Percentiles rank a stretch among this genome's conserved stretches.
Evolutionary conservation across 2,888 invertebrate genomes (phyloP).

Genomic region (Gymnoscelis rufifasciata): DNA sequence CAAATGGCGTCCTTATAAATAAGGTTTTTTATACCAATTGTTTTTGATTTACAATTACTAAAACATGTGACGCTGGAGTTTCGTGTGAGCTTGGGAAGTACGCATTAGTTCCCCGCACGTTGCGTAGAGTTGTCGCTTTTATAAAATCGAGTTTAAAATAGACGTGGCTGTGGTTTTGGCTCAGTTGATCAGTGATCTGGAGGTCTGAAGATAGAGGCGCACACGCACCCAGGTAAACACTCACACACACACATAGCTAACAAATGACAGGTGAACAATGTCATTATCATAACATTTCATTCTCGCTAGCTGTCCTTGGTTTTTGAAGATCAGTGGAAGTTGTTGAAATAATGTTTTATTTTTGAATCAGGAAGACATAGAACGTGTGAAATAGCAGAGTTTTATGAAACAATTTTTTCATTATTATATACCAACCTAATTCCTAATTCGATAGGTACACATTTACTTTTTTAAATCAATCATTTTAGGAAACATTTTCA

Average conservation of each 20-base stretch:
- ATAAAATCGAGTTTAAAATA: slow-evolving; percentile 78
- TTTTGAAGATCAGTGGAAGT: background rate
- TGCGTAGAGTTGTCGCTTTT: slow-evolving; percentile 73
- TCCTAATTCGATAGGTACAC: no score
- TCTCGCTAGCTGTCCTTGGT: slow-evolving; percentile 30
- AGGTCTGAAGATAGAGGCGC: slow-evolving; percentile 68
- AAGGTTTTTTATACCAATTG: slow-evolving; percentile 31
- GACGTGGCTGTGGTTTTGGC: slow-evolving; percentile 44
- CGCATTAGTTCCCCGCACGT: slow-evolving; percentile 65
- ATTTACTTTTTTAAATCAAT: no score
- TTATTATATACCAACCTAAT: no score
- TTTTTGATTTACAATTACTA: slow-evolving; percentile 34
- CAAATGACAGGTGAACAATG: slow-evolving; percentile 68
- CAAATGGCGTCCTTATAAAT: no score
- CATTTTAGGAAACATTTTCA: no score
- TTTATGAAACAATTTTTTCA: no score
- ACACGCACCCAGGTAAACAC: slow-evolving; percentile 39
- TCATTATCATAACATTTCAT: slow-evolving; percentile 71
- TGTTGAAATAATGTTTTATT: no score
- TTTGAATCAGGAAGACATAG: no score
- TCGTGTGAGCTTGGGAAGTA: slow-evolving; percentile 41
- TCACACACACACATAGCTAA: background rate
- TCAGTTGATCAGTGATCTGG: slow-evolving; percentile 51
- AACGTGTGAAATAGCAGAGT: background rate
- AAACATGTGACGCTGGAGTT: slow-evolving; percentile 40